Evolutionary conservation across 1,140 invertebrate species (phyloP), one percentile per base, ranked within the genome.

Genomic region (Oedothorax gibbosus): DNA sequence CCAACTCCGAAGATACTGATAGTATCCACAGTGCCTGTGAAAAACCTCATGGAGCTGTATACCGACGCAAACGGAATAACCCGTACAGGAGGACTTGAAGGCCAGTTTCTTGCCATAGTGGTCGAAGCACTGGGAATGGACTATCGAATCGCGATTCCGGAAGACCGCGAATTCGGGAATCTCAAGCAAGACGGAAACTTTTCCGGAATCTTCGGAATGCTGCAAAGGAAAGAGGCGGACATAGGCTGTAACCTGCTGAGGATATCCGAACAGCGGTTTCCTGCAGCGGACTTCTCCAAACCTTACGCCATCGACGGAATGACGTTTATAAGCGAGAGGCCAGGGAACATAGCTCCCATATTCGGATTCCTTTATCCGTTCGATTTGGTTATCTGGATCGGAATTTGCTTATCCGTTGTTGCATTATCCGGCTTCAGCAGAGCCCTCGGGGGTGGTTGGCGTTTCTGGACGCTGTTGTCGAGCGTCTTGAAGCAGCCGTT

Each of bases 171-270:
- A n/a, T 72, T 50, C 50, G 69, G 69, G 0, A 7, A n/a, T 0
- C 12, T 54, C 6, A 15, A 72, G 7, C 50, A 72, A 3, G 20
- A 72, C 15, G 51, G 51, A 9, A 49, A 50, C 69, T 72, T 50
- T 50, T 54, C 69, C 9, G 69, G 69, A 11, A 54, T 72, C 0
- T n/a, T 72, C 14, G 69, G 51, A 3, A 72, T 72, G 69, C n/a
- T 72, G 2, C 15, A n/a, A 14, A 10, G 51, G n/a, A 50, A 50
- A 11, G 50, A 72, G 56, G 69, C 69, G 2, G 51, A 72, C n/a
- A n/a, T 72, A 2, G 51, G 50, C 51, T 51, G 35, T 10, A 51
- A 14, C 7, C 4, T 18, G 6, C 50, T 72, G 10, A 50, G 50
- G 12, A 72, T 72, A 10, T 54, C 69, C 11, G 35, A 49, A 15